These are phyloP conservation scores for Stegastes partitus DNA, from an alignment of 2,113 vertebrate species.

Conservation along the genomic window DNA sequence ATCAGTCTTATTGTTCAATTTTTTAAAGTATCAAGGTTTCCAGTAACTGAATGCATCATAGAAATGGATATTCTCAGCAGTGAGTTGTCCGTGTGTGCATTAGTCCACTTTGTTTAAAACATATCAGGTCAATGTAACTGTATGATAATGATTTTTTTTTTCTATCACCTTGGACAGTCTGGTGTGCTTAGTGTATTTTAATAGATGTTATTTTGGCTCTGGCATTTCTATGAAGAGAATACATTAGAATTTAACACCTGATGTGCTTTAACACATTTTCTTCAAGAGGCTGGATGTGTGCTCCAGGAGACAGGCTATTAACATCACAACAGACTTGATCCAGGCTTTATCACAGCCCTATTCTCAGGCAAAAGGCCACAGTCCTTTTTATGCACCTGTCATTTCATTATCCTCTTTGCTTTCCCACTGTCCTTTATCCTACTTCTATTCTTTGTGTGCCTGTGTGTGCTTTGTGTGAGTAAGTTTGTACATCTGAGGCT, in stretches of 20 bases:
- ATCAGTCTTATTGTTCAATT: too few species aligned
- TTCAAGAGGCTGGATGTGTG: conserved; percentile 9
- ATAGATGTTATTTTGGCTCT: conserved; percentile 45
- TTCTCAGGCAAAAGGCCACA: conserved; percentile 40
- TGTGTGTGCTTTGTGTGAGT: conserved; percentile 6
- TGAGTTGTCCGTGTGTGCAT: not conserved
- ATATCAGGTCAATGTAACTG: conserved; percentile 36
- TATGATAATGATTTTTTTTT: conserved; percentile 19
- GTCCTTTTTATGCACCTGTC: conserved; percentile 51
- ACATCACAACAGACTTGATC: conserved; percentile 51
- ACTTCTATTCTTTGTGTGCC: not conserved
- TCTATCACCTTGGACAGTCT: conserved; percentile 7
- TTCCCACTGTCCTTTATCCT: conserved; percentile 5
- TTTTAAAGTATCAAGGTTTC: not conserved
- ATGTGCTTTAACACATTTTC: conserved; percentile 39
- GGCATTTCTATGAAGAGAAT: conserved; percentile 15
- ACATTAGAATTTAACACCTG: conserved; percentile 12
- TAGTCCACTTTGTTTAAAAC: conserved; percentile 31
- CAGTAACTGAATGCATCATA: not conserved
- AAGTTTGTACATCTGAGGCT: not conserved
- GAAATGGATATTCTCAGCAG: not conserved
- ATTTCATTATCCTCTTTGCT: conserved; percentile 44
- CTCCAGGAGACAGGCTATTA: conserved; percentile 30
- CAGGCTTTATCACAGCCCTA: conserved; percentile 17
- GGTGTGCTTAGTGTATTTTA: conserved; percentile 34